These are phyloP conservation scores for Tetraneura akinire DNA, from an alignment of 1,140 invertebrate species.

Conservation along the genomic window DNA sequence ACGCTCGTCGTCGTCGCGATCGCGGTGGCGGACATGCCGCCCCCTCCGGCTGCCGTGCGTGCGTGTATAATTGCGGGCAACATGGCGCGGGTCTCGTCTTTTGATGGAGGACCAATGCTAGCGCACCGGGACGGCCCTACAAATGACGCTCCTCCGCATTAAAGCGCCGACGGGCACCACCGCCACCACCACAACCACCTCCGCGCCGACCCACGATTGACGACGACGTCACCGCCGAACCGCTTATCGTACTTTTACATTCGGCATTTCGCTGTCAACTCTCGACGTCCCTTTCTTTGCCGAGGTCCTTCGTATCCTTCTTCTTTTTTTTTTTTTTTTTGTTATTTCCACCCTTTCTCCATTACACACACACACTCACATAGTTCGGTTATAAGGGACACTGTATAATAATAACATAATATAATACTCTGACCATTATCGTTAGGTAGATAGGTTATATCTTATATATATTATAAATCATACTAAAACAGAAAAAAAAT, in stretches of 20 bases:
- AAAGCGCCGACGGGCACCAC: slow-evolving; percentile 49
- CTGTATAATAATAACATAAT: too few relatives aligned
- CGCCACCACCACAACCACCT: background rate
- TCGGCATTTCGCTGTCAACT: slow-evolving; percentile 46
- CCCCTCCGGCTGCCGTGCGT: too few relatives aligned
- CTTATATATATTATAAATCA: too few relatives aligned
- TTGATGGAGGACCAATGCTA: slow-evolving; percentile 49
- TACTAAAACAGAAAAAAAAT: too few relatives aligned
- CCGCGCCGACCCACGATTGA: background rate
- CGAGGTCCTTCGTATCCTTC: background rate
- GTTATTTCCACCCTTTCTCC: background rate
- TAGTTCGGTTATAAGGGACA: too few relatives aligned
- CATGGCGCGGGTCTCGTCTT: slow-evolving; percentile 51
- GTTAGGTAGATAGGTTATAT: too few relatives aligned
- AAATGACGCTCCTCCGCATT: slow-evolving; percentile 49
- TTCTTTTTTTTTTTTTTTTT: background rate
- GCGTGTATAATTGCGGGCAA: slow-evolving; percentile 50
- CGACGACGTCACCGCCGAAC: background rate
- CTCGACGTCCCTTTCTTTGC: slow-evolving; percentile 39
- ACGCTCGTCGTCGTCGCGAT: background rate
- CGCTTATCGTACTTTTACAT: slow-evolving; percentile 49
- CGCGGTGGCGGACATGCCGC: background rate
- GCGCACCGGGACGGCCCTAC: slow-evolving; percentile 50
- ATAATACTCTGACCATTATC: too few relatives aligned
- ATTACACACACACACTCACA: background rate